These are phyloP conservation scores for Irena cyanogastra DNA, from an alignment of 2,113 vertebrate species.

Conservation along the genomic window DNA sequence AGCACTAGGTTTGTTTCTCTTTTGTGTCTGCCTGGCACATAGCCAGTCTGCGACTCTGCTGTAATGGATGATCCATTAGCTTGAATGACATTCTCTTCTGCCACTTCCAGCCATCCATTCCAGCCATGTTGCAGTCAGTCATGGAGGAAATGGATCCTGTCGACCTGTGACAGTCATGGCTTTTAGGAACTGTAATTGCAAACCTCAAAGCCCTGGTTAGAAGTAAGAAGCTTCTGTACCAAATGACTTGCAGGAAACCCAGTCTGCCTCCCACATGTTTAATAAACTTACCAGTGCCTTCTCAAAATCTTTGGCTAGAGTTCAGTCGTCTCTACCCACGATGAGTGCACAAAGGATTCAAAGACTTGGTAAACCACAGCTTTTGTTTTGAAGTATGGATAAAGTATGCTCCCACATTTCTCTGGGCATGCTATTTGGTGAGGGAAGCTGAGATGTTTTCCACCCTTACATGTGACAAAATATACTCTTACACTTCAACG, in stretches of 20 bases:
- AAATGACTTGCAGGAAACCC: background rate
- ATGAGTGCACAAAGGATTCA: conserved; percentile 1
- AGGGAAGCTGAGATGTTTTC: background rate
- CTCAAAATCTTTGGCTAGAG: background rate
- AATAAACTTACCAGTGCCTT: background rate
- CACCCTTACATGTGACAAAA: background rate
- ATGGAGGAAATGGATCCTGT: background rate
- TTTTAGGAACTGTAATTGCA: background rate
- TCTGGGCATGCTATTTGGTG: background rate
- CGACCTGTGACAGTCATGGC: background rate
- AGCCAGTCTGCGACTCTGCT: background rate
- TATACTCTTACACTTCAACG: background rate
- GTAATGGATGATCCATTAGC: background rate
- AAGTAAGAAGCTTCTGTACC: background rate
- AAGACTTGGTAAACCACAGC: background rate
- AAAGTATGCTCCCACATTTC: background rate
- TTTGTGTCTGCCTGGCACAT: background rate
- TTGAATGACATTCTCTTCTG: background rate
- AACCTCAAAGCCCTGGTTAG: background rate
- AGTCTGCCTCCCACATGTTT: conserved; percentile 25
- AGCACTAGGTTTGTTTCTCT: background rate
- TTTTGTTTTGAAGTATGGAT: background rate
- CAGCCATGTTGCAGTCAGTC: background rate
- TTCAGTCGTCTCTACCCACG: conserved; percentile 8
- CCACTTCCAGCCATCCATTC: background rate